phyloP scores from a whole-genome alignment of 2,888 invertebrate genomes.

The Spicauda simplicius region DNA sequence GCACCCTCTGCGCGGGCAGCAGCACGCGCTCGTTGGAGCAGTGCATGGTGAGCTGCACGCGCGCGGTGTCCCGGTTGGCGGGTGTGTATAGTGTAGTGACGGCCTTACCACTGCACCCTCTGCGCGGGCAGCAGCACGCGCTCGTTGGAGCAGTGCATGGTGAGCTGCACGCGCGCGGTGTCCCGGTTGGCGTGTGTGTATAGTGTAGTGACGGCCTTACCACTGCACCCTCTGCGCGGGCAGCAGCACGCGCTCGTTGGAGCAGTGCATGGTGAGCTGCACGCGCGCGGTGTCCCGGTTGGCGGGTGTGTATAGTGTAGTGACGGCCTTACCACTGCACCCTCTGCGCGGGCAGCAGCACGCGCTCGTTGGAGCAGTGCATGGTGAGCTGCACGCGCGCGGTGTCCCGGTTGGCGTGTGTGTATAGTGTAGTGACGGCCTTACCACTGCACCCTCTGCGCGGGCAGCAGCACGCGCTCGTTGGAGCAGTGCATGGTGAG shows the following conservation, averaged over 20 bases:
- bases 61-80: conserved; percentile 54
- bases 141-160: conserved; percentile 68
- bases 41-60: conserved; percentile 63
- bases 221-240: conserved; percentile 74
- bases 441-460: conserved; percentile 74
- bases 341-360: conserved; percentile 73
- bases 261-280: conserved; percentile 63
- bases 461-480: conserved; percentile 69
- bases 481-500: conserved; percentile 67
- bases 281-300: conserved; percentile 58
- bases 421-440: too few species aligned
- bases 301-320: too few species aligned
- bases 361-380: conserved; percentile 67
- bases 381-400: conserved; percentile 60
- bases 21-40: conserved; percentile 68
- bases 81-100: too few species aligned
- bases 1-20: conserved; percentile 71
- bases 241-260: conserved; percentile 67
- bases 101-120: conserved; percentile 66
- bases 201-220: conserved; percentile 55
- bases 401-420: conserved; percentile 59
- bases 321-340: conserved; percentile 63
- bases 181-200: conserved; percentile 64
- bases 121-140: conserved; percentile 73
- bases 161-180: conserved; percentile 54